Base-by-base conservation (phyloP, 2,888 invertebrate genomes). In the Callinectes sapidus region DNA sequence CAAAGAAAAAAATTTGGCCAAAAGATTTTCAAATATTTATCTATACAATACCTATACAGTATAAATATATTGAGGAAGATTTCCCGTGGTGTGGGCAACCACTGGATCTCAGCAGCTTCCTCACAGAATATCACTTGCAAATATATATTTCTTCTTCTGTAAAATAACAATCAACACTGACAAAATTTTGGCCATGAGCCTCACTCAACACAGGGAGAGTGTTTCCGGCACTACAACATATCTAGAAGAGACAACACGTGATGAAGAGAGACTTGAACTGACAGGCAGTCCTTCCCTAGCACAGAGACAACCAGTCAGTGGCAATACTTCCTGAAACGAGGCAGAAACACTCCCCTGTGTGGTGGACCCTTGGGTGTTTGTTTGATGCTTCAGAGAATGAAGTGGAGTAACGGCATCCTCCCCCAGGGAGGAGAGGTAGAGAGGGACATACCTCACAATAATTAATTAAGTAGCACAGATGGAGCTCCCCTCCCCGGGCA, bases 1-100 rank as follows among this genome's bases (percentile, higher is more conserved):
- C 32, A 81, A 35, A 81, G 16, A 81, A 77, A 77, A 81, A 81
- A 81, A 81, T 32, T 81, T 35, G 18, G 16, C 81, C 1, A 32
- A 35, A 35, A 14, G 35, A 18, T 81, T 48, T 35, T 81, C 81
- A 81, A 32, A 81, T 81, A 81, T 81, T 81, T 81, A 16, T 35
- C 81, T 81, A 81, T 81, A 81, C 81, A 81, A 35, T 81, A 81
- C 81, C 81, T 81, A 81, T 81, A 81, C 81, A 81, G 81, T 81
- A 81, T 81, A 81, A 81, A 81, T 81, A 81, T 81, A 81, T 35
- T 81, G 81, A 81, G 81, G 81, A 81, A 81, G 81, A 35, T 81
- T 77, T 81, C 77, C 81, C 35, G 35, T 81, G 14, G 35, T 81
- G 81, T 18, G 35, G 81, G 81, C 14, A 28, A 81, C 81, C 81